phyloP scores from a whole-genome alignment of 2,888 invertebrate species.

The Fragum whitleyi region DNA sequence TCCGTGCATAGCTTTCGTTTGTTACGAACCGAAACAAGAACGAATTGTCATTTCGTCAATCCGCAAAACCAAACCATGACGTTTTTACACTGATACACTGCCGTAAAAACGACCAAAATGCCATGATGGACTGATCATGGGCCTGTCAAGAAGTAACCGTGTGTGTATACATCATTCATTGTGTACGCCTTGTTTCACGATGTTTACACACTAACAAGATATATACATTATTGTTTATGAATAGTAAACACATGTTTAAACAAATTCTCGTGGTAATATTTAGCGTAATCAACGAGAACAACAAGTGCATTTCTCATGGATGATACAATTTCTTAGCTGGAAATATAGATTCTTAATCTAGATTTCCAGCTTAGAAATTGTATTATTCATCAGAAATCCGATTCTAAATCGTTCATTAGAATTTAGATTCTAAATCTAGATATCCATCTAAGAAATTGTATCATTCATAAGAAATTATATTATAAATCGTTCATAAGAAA shows the following conservation, averaged over 20 bases:
- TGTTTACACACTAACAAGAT: conserved; percentile 16
- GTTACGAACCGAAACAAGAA: neutral
- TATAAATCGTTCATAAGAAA: too few species aligned
- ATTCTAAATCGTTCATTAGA: too few species aligned
- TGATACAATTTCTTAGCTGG: too few species aligned
- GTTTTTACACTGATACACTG: conserved; percentile 6
- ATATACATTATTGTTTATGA: conserved; percentile 14
- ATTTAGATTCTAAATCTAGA: too few species aligned
- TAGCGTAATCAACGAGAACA: neutral
- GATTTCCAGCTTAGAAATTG: too few species aligned
- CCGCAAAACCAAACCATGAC: neutral
- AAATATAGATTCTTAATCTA: too few species aligned
- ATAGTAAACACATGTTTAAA: conserved; percentile 7
- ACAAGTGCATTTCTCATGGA: neutral
- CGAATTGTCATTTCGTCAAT: neutral
- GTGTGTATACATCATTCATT: neutral
- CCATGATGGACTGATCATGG: conserved; percentile 12
- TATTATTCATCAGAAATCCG: too few species aligned
- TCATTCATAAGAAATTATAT: too few species aligned
- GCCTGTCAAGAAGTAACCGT: neutral
- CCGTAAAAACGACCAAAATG: conserved; percentile 12
- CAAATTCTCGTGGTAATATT: neutral
- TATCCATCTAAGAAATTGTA: too few species aligned
- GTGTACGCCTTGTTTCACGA: neutral
- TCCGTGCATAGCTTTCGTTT: neutral